Evolutionary conservation across 2,888 invertebrate species (phyloP).

Genomic region (Himalopsyche anomala): DNA sequence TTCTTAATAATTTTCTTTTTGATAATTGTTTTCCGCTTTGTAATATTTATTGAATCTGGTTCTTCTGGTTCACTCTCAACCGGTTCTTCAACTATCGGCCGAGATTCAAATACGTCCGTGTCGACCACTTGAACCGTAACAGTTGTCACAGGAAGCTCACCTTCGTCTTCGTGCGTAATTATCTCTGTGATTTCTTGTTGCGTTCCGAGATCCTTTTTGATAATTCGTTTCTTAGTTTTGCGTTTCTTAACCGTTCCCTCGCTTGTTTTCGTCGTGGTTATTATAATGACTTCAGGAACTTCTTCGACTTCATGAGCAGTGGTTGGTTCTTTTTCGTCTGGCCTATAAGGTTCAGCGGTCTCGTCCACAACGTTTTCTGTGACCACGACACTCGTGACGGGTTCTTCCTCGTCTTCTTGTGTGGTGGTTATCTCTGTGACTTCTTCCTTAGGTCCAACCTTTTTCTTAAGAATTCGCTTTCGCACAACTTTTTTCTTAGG

Average conservation of each 20-base stretch:
- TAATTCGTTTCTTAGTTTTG: conserved; percentile 72
- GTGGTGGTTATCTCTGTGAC: conserved; percentile 66
- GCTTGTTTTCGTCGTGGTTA: conserved; percentile 67
- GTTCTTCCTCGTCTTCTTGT: conserved; percentile 73
- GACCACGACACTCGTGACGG: conserved; percentile 71
- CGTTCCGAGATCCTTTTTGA: conserved; percentile 72
- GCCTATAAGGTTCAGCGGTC: conserved; percentile 62
- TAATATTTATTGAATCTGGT: conserved; percentile 56
- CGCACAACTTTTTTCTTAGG: conserved; percentile 69
- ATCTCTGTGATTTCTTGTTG: conserved; percentile 70
- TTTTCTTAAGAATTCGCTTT: conserved; percentile 69
- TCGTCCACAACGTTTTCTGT: conserved; percentile 69
- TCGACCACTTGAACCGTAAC: conserved; percentile 67
- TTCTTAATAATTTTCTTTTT: conserved; percentile 60
- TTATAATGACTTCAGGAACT: conserved; percentile 67
- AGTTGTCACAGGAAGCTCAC: conserved; percentile 68
- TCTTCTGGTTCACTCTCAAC: conserved; percentile 68
- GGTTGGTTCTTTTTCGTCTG: conserved; percentile 67
- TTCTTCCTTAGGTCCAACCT: conserved; percentile 67
- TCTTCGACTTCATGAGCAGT: conserved; percentile 50
- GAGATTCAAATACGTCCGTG: conserved; percentile 13
- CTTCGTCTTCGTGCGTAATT: conserved; percentile 69
- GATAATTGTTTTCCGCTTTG: conserved; percentile 47
- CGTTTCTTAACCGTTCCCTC: conserved; percentile 70
- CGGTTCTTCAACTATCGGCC: conserved; percentile 67